A percentile compares a stretch with the other conserved stretches of the same genome.
phyloP scores from a whole-genome alignment of 2,888 invertebrate species.

The Rotaria macrura region DNA sequence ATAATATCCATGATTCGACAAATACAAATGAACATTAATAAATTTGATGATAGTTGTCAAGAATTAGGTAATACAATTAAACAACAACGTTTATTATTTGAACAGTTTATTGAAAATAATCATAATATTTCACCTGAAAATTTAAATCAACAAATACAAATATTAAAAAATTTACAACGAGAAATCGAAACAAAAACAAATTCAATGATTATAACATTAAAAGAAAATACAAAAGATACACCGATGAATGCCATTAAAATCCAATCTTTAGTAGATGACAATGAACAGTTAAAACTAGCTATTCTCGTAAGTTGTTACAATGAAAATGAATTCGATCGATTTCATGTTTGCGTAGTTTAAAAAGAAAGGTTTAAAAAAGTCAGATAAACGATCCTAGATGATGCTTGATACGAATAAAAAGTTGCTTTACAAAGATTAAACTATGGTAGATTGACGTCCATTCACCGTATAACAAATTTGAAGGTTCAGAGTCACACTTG shows the following conservation, averaged over 20 bases:
- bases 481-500: too few relatives aligned
- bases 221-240: background rate
- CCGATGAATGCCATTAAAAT: background rate
- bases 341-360: background rate
- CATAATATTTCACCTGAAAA: background rate
- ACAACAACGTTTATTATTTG: background rate
- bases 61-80: background rate
- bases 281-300: background rate
- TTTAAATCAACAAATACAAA: background rate
- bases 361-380: too few relatives aligned
- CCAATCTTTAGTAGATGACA: background rate
- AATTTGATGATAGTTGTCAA: background rate
- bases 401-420: too few relatives aligned
- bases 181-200: background rate
- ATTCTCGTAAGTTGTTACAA: background rate
- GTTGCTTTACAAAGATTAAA: too few relatives aligned
- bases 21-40: background rate
- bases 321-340: too few relatives aligned
- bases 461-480: too few relatives aligned
- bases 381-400: too few relatives aligned
- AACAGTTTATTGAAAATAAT: background rate
- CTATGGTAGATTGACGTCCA: too few relatives aligned
- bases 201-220: background rate
- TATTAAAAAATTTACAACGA: background rate
- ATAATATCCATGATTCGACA: background rate